A percentile compares a stretch with the other conserved stretches of the same genome.
Evolutionary conservation across 2,797 vertebrate species (phyloP).

Genomic region (Megaceryle alcyon): DNA sequence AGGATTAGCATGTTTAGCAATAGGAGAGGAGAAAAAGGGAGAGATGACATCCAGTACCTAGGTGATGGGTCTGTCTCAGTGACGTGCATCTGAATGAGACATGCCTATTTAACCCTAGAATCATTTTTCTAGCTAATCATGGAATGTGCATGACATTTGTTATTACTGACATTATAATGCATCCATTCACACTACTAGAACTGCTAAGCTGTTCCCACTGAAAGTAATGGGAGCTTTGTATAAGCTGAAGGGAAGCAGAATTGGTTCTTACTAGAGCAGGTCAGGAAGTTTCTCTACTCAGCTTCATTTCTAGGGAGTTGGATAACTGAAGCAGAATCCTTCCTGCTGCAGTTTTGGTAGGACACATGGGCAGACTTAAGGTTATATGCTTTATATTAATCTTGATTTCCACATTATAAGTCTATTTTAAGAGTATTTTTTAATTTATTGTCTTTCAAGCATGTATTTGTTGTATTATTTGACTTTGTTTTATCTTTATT

Average conservation of each 20-base stretch:
- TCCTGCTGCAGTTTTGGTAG: background rate
- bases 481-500: background rate
- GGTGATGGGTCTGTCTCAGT: slow-evolving; percentile 39
- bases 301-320: background rate
- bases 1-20: slow-evolving; percentile 64
- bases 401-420: background rate
- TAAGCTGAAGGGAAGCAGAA: slow-evolving; percentile 14
- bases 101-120: slow-evolving; percentile 67
- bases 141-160: slow-evolving; percentile 68
- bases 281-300: slow-evolving; percentile 1
- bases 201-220: slow-evolving; percentile 65
- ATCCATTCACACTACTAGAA: slow-evolving; percentile 34
- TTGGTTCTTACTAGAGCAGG: background rate
- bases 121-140: slow-evolving; percentile 71
- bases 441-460: background rate
- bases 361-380: background rate
- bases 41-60: slow-evolving; percentile 63
- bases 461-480: background rate
- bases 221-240: slow-evolving; percentile 53
- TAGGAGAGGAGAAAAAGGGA: slow-evolving; percentile 43
- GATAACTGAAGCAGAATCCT: background rate
- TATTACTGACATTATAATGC: slow-evolving; percentile 68
- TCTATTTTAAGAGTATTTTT: background rate
- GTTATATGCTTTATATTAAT: background rate
- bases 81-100: slow-evolving; percentile 68